Conservation (phyloP, 2,113 vertebrate genomes). For the Coptodon bakossiorum region DNA sequence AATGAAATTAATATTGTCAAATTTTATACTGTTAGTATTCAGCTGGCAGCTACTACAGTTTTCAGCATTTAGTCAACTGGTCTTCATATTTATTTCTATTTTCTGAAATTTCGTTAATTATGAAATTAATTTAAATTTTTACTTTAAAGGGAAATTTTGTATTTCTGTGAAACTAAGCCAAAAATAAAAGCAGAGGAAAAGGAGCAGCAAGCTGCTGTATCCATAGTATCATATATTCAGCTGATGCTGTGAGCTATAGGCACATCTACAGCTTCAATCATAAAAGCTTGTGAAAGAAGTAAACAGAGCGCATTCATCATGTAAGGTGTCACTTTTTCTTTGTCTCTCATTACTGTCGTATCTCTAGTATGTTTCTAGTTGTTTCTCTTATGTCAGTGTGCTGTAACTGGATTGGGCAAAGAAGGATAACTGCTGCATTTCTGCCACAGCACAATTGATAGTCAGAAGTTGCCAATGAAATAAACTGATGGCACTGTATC, state of each 20-base stretch:
- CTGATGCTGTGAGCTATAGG: neutral
- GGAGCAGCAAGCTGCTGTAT: neutral
- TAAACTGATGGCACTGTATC: neutral
- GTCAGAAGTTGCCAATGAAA: neutral
- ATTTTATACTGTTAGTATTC: neutral
- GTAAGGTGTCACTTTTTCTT: neutral
- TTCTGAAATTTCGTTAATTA: rapidly evolving
- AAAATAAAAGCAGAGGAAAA: neutral
- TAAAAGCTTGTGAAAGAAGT: neutral
- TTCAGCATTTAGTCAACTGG: neutral
- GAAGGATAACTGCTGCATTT: neutral
- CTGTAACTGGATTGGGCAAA: neutral
- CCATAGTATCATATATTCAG: too few relatives aligned
- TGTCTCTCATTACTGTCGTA: neutral
- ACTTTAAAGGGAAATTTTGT: neutral
- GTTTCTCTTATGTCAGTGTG: neutral
- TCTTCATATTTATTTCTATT: neutral
- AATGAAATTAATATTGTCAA: neutral
- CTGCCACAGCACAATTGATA: neutral
- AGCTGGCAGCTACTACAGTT: neutral
- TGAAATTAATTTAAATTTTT: neutral
- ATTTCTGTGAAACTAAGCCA: neutral
- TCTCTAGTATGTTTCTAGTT: neutral
- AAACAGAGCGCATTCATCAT: neutral
- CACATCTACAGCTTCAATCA: neutral